Evolutionary conservation across 1,140 invertebrate species (phyloP).

Genomic region (Contarinia nasturtii): DNA sequence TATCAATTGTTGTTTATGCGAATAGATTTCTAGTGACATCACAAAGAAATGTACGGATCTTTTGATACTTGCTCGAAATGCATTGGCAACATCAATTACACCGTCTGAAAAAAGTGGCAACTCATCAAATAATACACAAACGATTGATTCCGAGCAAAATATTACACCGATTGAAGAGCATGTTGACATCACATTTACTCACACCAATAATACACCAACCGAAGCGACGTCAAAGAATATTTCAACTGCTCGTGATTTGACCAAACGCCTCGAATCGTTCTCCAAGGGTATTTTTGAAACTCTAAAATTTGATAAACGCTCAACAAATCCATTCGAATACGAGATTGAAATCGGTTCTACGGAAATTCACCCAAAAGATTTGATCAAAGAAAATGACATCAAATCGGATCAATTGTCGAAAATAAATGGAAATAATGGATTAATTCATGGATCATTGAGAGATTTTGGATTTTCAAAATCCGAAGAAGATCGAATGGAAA

Average conservation of each 20-base stretch:
- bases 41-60: constrained; percentile 52
- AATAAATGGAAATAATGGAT: constrained; percentile 20
- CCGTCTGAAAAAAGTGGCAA: constrained; percentile 32
- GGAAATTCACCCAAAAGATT: constrained; percentile 14
- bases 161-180: constrained; percentile 24
- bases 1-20: not conserved
- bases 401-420: constrained; percentile 16
- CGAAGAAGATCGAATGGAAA: constrained; percentile 10
- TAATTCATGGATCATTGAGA: not conserved
- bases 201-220: constrained; percentile 1
- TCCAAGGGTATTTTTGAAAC: constrained; percentile 24
- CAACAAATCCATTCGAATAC: constrained; percentile 20
- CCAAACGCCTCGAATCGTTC: constrained; percentile 22
- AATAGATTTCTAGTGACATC: constrained; percentile 44
- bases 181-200: constrained; percentile 22
- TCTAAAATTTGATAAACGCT: constrained; percentile 21
- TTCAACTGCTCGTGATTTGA: constrained; percentile 17
- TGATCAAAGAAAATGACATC: constrained; percentile 10
- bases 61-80: constrained; percentile 46
- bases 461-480: constrained; percentile 12
- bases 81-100: constrained; percentile 24
- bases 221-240: constrained; percentile 14
- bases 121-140: constrained; percentile 40
- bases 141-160: constrained; percentile 23
- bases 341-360: constrained; percentile 23